Conservation (phyloP, 1,140 invertebrate genomes). For the Charaxes varanes region DNA sequence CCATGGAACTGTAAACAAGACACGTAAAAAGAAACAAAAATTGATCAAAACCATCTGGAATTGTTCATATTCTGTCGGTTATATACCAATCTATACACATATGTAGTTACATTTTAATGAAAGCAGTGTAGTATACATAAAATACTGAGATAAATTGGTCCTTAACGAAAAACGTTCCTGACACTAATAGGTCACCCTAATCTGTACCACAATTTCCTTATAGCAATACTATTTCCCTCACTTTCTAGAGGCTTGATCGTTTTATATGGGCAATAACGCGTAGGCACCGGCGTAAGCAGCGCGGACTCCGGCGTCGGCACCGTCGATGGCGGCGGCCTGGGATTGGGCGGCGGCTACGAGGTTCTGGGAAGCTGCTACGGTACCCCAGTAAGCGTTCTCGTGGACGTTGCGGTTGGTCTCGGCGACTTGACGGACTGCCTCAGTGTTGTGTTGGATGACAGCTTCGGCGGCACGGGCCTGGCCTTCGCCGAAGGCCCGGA, state of each 20-base stretch:
- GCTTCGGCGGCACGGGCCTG: conserved; percentile 56
- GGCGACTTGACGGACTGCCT: conserved; percentile 44
- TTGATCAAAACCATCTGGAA: too few relatives aligned
- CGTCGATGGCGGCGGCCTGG: conserved; percentile 73
- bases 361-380: conserved; percentile 69
- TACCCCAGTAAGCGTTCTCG: conserved; percentile 63
- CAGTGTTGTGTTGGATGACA: conserved; percentile 40
- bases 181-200: conserved; percentile 21
- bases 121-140: too few relatives aligned
- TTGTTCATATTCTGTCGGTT: too few relatives aligned
- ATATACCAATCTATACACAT: too few relatives aligned
- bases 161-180: not conserved
- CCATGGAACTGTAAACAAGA: too few relatives aligned
- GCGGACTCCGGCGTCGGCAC: conserved; percentile 54
- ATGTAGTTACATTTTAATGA: too few relatives aligned
- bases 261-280: conserved; percentile 33
- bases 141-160: too few relatives aligned
- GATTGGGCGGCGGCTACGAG: conserved; percentile 75
- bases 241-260: conserved; percentile 27
- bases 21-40: too few relatives aligned
- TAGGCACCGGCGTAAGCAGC: conserved; percentile 43
- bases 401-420: conserved; percentile 52
- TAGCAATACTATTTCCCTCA: conserved; percentile 23
- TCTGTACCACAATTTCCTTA: conserved; percentile 19
- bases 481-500: conserved; percentile 45